These are phyloP conservation scores for Melanotaenia boesemani DNA, from an alignment of 2,797 vertebrate species.

Conservation along the genomic window DNA sequence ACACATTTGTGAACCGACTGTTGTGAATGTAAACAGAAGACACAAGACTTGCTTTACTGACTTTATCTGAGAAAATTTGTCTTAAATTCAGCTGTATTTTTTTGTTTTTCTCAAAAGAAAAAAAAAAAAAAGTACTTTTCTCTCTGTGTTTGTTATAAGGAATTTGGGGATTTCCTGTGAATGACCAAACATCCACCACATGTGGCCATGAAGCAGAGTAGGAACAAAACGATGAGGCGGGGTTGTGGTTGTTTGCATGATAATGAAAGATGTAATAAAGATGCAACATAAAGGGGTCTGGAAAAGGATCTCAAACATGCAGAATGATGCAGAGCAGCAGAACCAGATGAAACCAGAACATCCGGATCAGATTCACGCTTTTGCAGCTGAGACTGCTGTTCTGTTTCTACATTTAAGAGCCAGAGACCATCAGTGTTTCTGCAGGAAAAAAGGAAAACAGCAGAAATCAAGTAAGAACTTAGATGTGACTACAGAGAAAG, in stretches of 20 bases:
- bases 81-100: background rate
- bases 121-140: no score
- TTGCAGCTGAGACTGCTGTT: background rate
- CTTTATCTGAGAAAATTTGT: background rate
- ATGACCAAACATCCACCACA: slow-evolving; percentile 17
- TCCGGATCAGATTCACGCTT: background rate
- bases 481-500: background rate
- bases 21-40: no score
- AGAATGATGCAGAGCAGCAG: background rate
- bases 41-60: background rate
- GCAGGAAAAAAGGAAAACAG: slow-evolving; percentile 7
- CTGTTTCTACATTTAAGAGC: no score
- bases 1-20: no score
- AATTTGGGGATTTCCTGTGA: slow-evolving; percentile 13
- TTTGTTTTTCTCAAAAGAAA: no score
- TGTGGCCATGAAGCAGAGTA: slow-evolving; percentile 2
- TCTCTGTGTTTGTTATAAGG: background rate
- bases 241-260: background rate
- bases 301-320: background rate
- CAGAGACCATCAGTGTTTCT: slow-evolving; percentile 1
- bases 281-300: no score
- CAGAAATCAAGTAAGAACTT: slow-evolving; percentile 3
- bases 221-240: background rate
- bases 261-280: background rate
- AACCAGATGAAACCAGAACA: background rate